A percentile compares a stretch with the other conserved stretches of the same genome.
Evolutionary conservation across 1,140 invertebrate genomes (phyloP).

Genomic region (Hirudo medicinalis): DNA sequence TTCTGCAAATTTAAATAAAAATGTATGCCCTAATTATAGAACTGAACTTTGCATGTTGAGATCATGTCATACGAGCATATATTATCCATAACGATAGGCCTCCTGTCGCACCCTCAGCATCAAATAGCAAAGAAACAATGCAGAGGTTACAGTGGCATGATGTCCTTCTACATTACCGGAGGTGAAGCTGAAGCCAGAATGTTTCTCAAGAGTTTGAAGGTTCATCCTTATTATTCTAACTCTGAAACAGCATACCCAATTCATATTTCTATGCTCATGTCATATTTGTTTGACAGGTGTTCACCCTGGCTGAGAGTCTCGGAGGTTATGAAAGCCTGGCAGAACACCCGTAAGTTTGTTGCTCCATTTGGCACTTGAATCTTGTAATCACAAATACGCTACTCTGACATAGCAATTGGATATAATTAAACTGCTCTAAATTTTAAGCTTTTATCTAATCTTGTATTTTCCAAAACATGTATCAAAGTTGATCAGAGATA

Average conservation of each 20-base stretch:
- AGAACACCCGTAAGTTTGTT: constrained; percentile 43
- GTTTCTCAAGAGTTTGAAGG: constrained; percentile 48
- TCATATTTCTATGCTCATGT: no score
- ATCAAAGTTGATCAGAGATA: no score
- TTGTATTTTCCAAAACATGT: no score
- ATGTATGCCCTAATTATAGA: not conserved
- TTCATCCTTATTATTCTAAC: constrained; percentile 14
- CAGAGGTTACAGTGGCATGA: constrained; percentile 78
- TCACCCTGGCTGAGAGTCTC: constrained; percentile 82
- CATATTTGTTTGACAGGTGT: constrained; percentile 30
- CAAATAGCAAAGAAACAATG: constrained; percentile 67
- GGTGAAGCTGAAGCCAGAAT: constrained; percentile 57
- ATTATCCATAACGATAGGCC: constrained; percentile 42
- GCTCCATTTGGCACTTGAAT: no score
- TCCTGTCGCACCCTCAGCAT: constrained; percentile 83
- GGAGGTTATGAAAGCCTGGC: constrained; percentile 85
- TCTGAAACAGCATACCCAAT: no score
- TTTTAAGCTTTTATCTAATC: no score
- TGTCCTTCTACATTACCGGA: constrained; percentile 49
- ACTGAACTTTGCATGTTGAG: not conserved
- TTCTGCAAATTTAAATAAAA: not conserved
- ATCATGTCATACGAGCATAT: no score
- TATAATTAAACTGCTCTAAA: no score
- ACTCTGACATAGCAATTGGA: no score
- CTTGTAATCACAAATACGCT: no score